Base-by-base conservation (phyloP, 2,888 invertebrate species). In the Flexamia atlantica region DNA sequence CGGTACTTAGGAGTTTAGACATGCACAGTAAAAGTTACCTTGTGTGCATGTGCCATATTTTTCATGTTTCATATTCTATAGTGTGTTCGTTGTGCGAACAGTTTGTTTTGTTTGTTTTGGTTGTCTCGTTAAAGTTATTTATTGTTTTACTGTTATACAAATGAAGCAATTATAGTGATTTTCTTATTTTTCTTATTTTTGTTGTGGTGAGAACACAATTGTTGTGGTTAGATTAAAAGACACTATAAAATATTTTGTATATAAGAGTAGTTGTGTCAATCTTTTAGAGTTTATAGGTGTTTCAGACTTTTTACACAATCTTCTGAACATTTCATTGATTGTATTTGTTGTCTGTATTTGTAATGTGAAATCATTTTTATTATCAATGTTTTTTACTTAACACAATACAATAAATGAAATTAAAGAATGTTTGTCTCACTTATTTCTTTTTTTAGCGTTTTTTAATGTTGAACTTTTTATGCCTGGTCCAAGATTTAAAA, bases 331-430 rank as follows among this genome's bases (percentile, higher is more conserved):
- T 83, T 83, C 74, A 83, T 72, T 83, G 40, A 83, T 72, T 83
- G 82, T 83, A 83, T 82, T 72, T 82, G 82, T 83, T 83, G 82
- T 83, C 53, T 79, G 79, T 79, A 79, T 79, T 79, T 79, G 57
- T 79, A 79, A 79, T 79, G 79, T 79, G 79, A 79, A 79, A 79
- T 79, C 79, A 79, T 79, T 79, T 79, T 79, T 79, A 79, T 79
- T 79, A 79, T 79, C 50, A 79, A 79, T 79, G 79, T 79, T 79
- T 79, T 79, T 79, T 79, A 79, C 79, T 79, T 79, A 79, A 79
- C 57, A 79, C 57, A 36, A 79, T 79, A 79, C 79, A 79, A 79
- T 79, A 79, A 79, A 79, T 79, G 57, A 79, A 79, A 79, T 79
- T 57, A 79, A 32, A 79, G 57, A 79, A 57, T 2, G 12, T 40